Evolutionary conservation across 2,888 invertebrate genomes (phyloP), one percentile per base, ranked within the genome.

Genomic region (Spilarctia lutea): DNA sequence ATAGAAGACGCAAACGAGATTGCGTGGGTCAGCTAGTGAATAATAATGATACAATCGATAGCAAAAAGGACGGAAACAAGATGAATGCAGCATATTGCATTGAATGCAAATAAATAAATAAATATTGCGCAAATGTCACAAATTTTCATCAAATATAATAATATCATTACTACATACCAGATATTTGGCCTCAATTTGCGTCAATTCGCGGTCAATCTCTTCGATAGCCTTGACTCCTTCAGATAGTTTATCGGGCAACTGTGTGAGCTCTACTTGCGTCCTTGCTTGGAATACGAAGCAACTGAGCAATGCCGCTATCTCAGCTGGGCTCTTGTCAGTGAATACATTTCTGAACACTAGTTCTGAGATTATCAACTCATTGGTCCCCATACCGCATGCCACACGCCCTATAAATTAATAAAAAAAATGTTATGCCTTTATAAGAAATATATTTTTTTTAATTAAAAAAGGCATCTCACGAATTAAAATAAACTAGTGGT

Each of bases 301-400:
- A 0, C 99, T 99, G 65, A 99, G 95, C 65, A 99, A 91, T 0
- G 99, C 99, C 0, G 99, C 99, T 68, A 99, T 99, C 94, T 99
- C 99, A 0, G 98, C 97, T 0, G 99, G 98, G 79, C 97, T 97
- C 78, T 98, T 97, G 86, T 98, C 97, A 0, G 98, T 98, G 82
- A 99, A 97, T 72, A 98, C 97, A 91, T 99, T 99, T 80, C 98
- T 97, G 84, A 99, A 97, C 60, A 99, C 98, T 68, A 99, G 94
- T 91, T 99, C 99, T 0, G 99, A 99, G 78, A 99, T 97, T 72
- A 99, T 96, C 33, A 99, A 95, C 91, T 99, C 99, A 87, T 98
- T 98, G 84, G 96, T 95, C 0, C 95, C 94, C 96, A 96, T 96
- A 0, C 95, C 93, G 81, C 96, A 96, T 0, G 96, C 96, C 0